Conservation (phyloP, 1,140 invertebrate species). For the Watersipora subatra region DNA sequence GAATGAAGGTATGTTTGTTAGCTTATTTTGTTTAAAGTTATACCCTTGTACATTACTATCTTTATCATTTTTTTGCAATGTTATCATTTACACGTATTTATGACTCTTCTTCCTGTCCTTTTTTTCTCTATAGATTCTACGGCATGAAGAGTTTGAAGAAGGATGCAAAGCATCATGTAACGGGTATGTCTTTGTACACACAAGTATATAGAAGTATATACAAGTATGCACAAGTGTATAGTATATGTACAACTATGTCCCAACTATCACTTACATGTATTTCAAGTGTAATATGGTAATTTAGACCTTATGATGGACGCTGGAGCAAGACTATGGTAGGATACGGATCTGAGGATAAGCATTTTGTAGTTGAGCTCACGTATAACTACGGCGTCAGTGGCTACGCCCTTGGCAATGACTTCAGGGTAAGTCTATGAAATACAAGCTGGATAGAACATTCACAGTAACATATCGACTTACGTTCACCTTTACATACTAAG, state of each 20-base stretch:
- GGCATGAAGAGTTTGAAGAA: constrained; percentile 92
- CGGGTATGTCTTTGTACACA: too few relatives aligned
- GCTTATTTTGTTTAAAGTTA: not conserved
- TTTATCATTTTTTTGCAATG: not conserved
- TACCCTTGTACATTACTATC: not conserved
- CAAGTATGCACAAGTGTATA: too few relatives aligned
- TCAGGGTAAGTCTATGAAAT: constrained; percentile 47
- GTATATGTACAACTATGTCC: too few relatives aligned
- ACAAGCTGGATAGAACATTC: too few relatives aligned
- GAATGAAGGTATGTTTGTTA: constrained; percentile 67
- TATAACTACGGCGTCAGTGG: constrained; percentile 86
- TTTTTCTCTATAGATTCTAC: constrained; percentile 53
- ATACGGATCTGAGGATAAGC: constrained; percentile 82
- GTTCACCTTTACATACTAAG: too few relatives aligned
- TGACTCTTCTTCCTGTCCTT: not conserved
- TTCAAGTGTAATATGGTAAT: too few relatives aligned
- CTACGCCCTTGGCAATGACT: constrained; percentile 80
- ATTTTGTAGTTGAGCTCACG: constrained; percentile 92
- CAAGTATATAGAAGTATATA: too few relatives aligned
- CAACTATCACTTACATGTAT: too few relatives aligned
- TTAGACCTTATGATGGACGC: constrained; percentile 76
- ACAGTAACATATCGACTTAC: too few relatives aligned
- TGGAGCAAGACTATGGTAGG: constrained; percentile 99
- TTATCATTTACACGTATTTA: not conserved
- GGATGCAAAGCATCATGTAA: constrained; percentile 91